Evolutionary conservation across 2,113 vertebrate species (phyloP), one percentile per base, ranked within the genome.

Genomic region (Daboia siamensis): DNA sequence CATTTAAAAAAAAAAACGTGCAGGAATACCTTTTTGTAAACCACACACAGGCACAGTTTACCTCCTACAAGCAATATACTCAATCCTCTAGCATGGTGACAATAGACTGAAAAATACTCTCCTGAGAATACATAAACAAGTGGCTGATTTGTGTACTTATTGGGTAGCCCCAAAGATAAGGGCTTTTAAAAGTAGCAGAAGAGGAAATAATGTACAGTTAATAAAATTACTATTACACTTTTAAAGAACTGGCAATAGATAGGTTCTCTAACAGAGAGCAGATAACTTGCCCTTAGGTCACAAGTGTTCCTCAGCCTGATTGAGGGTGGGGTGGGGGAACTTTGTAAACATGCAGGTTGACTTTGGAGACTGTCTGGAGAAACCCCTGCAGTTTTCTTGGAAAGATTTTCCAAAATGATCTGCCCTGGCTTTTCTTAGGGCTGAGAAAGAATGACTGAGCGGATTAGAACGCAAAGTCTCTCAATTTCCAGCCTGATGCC

Each of bases 71-170:
- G 95, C 39, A 87, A 93, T 61, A 92, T 5, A 92, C 2, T 85
- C 1, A 51, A 92, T 92, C 90, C 90, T 54, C 90, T 91, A 86
- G 87, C 51, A 11, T 17, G 55, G 91, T 12, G 44, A 1, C 24
- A 11, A 92, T 33, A 0, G 94, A 94, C 44, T 86, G 9, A 93
- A 93, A 20, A 91, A 92, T 51, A 0, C 48, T 46, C 29, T 94
- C 64, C 86, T 94, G 90, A 89, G 29, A 69, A 23, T 33, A 90
- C 1, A 86, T 0, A 90, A 95, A 64, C 91, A 23, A 86, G 1
- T 21, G 44, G 39, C 69, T 94, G 61, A 23, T 87, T 51, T 89
- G 44, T 29, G 51, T 1, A 5, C 57, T 87, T 87, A 64, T 0
- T 1, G 33, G 12, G 51, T 93, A 94, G 74, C 17, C 52, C 8